Conservation (phyloP, 2,113 vertebrate species). For the Heliornis fulica region DNA sequence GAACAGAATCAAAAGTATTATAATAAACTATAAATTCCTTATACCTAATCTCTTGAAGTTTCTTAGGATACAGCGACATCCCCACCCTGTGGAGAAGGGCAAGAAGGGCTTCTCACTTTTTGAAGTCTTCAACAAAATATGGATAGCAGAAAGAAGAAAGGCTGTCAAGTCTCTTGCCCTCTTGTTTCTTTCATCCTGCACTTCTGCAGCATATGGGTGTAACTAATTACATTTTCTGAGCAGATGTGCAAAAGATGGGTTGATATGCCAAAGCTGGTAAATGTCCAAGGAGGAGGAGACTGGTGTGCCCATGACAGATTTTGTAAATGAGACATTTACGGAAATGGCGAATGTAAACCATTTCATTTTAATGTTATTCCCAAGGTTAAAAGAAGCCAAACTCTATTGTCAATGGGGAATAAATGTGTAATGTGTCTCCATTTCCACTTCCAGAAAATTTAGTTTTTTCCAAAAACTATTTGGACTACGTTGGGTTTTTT, state of each 20-base stretch:
- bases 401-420: background rate
- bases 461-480: background rate
- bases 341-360: background rate
- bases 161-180: background rate
- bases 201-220: slow-evolving; percentile 46
- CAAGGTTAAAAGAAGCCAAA: slow-evolving; percentile 7
- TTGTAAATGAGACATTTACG: slow-evolving; percentile 44
- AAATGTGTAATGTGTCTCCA: background rate
- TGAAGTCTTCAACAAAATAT: background rate
- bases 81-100: background rate
- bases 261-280: slow-evolving; percentile 55
- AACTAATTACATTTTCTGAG: slow-evolving; percentile 51
- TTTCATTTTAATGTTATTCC: background rate
- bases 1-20: background rate
- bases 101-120: background rate
- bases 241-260: slow-evolving; percentile 63
- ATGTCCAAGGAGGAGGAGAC: slow-evolving; percentile 37
- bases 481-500: background rate
- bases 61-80: background rate
- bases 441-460: background rate
- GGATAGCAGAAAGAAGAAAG: background rate
- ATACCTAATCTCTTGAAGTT: background rate
- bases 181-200: slow-evolving; percentile 27
- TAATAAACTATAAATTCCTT: background rate
- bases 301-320: slow-evolving; percentile 38